Percentiles rank a stretch among this genome's conserved stretches.
These are phyloP conservation scores for Scytalopus superciliaris DNA, from an alignment of 2,113 vertebrate genomes.

Conservation along the genomic window DNA sequence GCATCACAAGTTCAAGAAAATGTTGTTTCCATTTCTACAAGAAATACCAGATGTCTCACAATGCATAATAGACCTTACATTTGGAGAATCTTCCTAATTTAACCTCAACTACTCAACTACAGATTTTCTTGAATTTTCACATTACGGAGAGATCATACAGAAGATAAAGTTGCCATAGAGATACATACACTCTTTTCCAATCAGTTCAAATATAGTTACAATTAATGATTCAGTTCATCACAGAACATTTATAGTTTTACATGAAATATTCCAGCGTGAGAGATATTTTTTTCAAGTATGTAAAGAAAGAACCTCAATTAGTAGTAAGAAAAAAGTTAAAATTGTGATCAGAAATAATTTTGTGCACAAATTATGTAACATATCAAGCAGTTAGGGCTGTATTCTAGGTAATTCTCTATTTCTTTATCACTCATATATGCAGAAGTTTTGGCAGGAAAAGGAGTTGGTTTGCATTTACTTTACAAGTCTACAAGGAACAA, in stretches of 20 bases:
- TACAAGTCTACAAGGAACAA: not conserved
- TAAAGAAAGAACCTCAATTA: conserved; percentile 9
- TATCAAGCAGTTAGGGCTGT: not conserved
- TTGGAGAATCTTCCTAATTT: not conserved
- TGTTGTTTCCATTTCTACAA: not conserved
- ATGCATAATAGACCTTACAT: not conserved
- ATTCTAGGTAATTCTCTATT: not conserved
- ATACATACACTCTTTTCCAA: conserved; percentile 5
- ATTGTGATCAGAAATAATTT: not conserved
- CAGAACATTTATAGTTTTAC: conserved; percentile 34
- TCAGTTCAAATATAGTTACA: conserved; percentile 26
- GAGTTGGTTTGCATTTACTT: not conserved
- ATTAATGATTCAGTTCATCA: conserved; percentile 62
- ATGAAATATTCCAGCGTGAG: conserved; percentile 23
- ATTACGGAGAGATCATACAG: conserved; percentile 16
- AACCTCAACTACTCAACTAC: not conserved
- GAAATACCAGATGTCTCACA: not conserved
- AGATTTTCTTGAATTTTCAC: conserved; percentile 35
- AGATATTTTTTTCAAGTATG: conserved; percentile 28
- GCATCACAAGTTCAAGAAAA: not conserved
- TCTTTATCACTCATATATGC: not conserved
- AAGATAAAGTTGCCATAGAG: conserved; percentile 55
- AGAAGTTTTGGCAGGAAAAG: not conserved
- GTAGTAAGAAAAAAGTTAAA: not conserved
- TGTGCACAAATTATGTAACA: conserved; percentile 9